Evolutionary conservation across 1,140 invertebrate species (phyloP).

Genomic region (Penaeus vannamei): DNA sequence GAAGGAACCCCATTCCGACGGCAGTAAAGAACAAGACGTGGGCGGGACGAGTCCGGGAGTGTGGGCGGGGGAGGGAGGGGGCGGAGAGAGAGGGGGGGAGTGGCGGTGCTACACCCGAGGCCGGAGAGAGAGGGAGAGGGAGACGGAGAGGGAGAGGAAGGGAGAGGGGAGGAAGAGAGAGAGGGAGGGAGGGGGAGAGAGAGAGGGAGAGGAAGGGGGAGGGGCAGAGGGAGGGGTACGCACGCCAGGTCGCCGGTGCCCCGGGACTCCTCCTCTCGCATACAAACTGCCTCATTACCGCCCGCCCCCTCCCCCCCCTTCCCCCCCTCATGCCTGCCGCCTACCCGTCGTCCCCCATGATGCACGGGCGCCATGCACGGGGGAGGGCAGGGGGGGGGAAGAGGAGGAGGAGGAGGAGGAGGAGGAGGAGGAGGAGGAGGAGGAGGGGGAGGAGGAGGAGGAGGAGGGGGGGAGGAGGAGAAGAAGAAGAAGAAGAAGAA

Average conservation of each 20-base stretch:
- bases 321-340: constrained; percentile 47
- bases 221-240: constrained; percentile 17
- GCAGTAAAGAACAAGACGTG: too few relatives aligned
- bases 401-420: neutral
- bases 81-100: too few relatives aligned
- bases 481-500: too few relatives aligned
- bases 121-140: neutral
- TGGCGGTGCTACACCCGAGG: too few relatives aligned
- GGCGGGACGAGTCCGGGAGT: too few relatives aligned
- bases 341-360: constrained; percentile 23
- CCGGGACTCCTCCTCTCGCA: constrained; percentile 43
- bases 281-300: constrained; percentile 61
- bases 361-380: neutral
- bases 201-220: neutral
- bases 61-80: too few relatives aligned
- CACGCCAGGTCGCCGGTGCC: constrained; percentile 47
- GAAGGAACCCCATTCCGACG: too few relatives aligned
- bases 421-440: neutral
- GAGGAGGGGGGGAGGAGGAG: neutral
- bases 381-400: neutral
- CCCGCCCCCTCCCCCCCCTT: constrained; percentile 32
- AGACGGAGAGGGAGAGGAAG: neutral
- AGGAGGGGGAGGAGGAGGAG: constrained; percentile 13
- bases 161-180: neutral
- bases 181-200: neutral